Base-by-base conservation (phyloP, 2,797 vertebrate genomes). In the Phataginus tricuspis region DNA sequence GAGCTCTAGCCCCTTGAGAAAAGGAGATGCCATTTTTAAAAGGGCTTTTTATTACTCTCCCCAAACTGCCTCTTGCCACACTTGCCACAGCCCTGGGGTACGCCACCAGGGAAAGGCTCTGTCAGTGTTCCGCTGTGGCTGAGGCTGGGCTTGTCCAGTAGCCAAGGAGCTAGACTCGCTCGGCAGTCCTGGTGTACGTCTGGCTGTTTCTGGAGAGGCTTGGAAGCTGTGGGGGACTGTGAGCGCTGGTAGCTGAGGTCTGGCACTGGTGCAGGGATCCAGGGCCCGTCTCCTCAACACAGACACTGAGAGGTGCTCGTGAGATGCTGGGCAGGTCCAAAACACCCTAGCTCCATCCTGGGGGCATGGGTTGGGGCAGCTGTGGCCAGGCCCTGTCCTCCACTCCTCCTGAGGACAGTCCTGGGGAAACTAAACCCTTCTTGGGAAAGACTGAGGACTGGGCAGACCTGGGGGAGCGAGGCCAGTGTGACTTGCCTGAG, bases 31-130 rank as follows among this genome's bases (percentile, higher is more conserved):
- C 25, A 12, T 53, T 96, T 95, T 61, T 66, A 59, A 90, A 97
- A 66, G 37, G 49, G 66, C 37, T 92, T 97, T 97, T 98, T 97
- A 97, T 97, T 98, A 55, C 31, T 18, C 37, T 34, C 34, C 19
- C 51, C n/a, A 49, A 49, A 61, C 13, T 0, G 34, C 37, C 55
- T 55, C 89, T 19, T 25, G 63, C 29, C 23, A 23, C 13, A 11
- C 4, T 0, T 4, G 18, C 42, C 23, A 14, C 9, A 19, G 74
- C n/a, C 91, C 88, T 6, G 55, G 49, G 49, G 37, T 18, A 49
- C 16, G 21, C 18, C 34, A 11, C 12, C 12, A 59, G 49, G 42
- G 34, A 2, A 25, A 27, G 21, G 27, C 82, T 77, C 19, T 34
- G 64, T 16, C 69, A 13, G 15, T 29, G 68, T 37, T 27, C 45